Conservation (phyloP, 2,113 vertebrate species). For the Phalacrocorax aristotelis region DNA sequence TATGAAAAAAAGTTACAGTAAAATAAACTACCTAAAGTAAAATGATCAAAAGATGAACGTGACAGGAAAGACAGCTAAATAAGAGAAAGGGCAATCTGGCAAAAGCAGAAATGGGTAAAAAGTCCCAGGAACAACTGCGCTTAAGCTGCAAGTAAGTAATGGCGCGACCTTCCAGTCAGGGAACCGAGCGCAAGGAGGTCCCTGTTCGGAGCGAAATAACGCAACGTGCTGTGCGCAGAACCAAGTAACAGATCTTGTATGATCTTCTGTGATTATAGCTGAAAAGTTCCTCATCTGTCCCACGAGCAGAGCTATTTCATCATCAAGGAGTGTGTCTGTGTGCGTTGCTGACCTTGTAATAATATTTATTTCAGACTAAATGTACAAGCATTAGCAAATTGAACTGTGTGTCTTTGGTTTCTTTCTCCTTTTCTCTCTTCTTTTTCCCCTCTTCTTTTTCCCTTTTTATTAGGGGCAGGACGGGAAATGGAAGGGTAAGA, state of each 20-base stretch:
- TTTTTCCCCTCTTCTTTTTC: background rate
- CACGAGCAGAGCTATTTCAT: background rate
- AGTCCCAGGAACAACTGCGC: background rate
- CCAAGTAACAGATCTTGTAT: background rate
- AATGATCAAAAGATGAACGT: background rate
- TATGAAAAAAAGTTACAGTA: background rate
- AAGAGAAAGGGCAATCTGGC: background rate
- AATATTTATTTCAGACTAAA: background rate
- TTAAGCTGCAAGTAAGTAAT: background rate
- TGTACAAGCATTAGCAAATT: background rate
- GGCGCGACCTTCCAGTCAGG: background rate
- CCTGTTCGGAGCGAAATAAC: background rate
- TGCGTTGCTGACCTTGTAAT: background rate
- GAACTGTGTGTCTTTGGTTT: background rate
- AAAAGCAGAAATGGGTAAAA: background rate
- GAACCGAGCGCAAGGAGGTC: background rate
- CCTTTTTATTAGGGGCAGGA: background rate
- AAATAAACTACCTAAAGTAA: background rate
- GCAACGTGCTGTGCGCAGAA: fast-evolving
- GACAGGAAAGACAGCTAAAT: background rate
- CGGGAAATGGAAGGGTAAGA: background rate
- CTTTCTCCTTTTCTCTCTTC: background rate
- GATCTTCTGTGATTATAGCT: background rate
- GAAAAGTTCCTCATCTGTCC: background rate
- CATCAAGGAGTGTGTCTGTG: background rate